Evolutionary conservation across 2,888 invertebrate genomes (phyloP).

Genomic region (Chymomyza amoena): DNA sequence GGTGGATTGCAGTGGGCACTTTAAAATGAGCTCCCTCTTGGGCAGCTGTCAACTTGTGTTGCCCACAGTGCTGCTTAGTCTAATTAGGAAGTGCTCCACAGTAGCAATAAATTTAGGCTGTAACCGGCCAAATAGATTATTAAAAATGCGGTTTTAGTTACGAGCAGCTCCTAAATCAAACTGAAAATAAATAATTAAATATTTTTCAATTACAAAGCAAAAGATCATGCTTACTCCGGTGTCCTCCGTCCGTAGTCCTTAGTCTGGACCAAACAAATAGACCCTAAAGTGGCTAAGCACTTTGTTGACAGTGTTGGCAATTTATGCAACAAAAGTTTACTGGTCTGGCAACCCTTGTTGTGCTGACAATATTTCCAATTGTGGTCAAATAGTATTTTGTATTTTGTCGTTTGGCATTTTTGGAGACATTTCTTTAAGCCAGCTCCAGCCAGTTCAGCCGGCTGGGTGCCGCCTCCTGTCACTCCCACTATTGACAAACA

Average conservation of each 20-base stretch:
- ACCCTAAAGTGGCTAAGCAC: slow-evolving; percentile 39
- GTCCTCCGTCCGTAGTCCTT: neutral
- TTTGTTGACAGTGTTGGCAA: slow-evolving; percentile 55
- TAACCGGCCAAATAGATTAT: slow-evolving; percentile 37
- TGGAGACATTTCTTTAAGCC: slow-evolving; percentile 27
- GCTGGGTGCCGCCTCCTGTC: neutral
- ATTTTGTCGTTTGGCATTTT: slow-evolving; percentile 45
- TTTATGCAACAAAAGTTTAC: slow-evolving; percentile 34
- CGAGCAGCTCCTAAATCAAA: slow-evolving; percentile 21
- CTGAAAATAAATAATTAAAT: slow-evolving; percentile 28
- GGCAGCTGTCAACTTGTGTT: slow-evolving; percentile 26
- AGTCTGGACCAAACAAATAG: neutral
- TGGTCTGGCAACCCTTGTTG: slow-evolving; percentile 11
- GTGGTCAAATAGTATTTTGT: slow-evolving; percentile 48
- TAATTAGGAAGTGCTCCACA: slow-evolving; percentile 48
- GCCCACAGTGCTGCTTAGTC: slow-evolving; percentile 4
- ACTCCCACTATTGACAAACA: slow-evolving; percentile 33
- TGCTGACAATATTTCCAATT: slow-evolving; percentile 50
- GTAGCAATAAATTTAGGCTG: too few relatives aligned
- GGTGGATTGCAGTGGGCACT: neutral
- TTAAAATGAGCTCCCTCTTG: neutral
- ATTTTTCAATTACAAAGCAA: slow-evolving; percentile 11
- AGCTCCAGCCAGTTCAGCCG: slow-evolving; percentile 14
- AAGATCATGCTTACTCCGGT: neutral
- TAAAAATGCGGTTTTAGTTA: slow-evolving; percentile 40